phyloP scores from a whole-genome alignment of 2,888 invertebrate species.

The Lasioglossum vierecki region DNA sequence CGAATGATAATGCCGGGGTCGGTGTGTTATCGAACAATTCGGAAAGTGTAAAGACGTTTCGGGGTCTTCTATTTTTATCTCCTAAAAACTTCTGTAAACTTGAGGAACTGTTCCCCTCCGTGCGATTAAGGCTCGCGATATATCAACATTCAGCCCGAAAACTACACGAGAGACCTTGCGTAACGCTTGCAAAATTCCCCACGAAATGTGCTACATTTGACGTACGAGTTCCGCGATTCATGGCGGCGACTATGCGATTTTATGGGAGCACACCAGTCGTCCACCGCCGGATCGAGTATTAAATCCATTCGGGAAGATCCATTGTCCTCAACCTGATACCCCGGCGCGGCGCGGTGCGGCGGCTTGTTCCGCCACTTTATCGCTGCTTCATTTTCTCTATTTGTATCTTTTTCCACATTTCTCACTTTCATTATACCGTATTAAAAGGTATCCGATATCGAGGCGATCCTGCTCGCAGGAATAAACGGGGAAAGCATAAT shows the following conservation, averaged over 20 bases:
- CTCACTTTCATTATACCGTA: not conserved
- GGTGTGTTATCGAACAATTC: not conserved
- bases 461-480: not conserved
- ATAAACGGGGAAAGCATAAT: not conserved
- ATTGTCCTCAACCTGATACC: conserved; percentile 39
- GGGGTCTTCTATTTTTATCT: conserved; percentile 9
- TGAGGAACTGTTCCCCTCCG: not conserved
- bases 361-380: conserved; percentile 39
- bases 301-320: conserved; percentile 35
- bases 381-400: not conserved
- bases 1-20: not conserved
- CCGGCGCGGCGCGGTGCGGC: not conserved
- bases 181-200: conserved; percentile 27
- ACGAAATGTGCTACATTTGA: conserved; percentile 14
- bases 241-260: conserved; percentile 29
- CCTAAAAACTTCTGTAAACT: not conserved
- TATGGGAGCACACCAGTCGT: conserved; percentile 23
- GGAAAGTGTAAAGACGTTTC: not conserved
- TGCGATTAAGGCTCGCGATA: conserved; percentile 23
- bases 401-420: not conserved
- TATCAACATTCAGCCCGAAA: conserved; percentile 18
- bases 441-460: not conserved
- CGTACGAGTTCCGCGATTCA: conserved; percentile 24
- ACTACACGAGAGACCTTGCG: conserved; percentile 3
- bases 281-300: conserved; percentile 17